Evolutionary conservation across 2,888 invertebrate species (phyloP), one percentile per base, ranked within the genome.

Genomic region (Pristionchus maxplancki): DNA sequence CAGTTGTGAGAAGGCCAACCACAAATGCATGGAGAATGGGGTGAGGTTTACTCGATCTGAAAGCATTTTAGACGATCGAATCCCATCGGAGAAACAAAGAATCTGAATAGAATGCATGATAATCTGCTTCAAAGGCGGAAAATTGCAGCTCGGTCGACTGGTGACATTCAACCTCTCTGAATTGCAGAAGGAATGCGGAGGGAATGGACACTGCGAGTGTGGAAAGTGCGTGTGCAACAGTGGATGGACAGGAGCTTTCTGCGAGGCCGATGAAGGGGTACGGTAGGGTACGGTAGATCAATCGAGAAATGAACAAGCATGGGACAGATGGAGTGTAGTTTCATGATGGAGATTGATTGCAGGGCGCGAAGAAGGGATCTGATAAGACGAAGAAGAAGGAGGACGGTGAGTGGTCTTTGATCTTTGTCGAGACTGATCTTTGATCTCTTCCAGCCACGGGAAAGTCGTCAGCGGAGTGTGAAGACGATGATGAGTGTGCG

Each of bases 201-300:
- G 92, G 82, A 90, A 93, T 64, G 94, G 94, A 40, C 90, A 90
- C 48, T 94, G 94, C 89, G 92, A 93, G 88, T 94, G 94, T 88
- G 93, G 94, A 31, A 91, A 91, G 83, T 94, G 94, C 89, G 90
- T 93, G 37, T 94, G 94, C 89, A 91, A 94, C 71, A 91, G 88
- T 31, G 93, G 93, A 17, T 94, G 89, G 90, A 94, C 92, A 11
- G 94, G 94, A 28, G 92, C 91, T 20, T 92, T 90, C 87, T 94
- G 94, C 88, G 92, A 90, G 24, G 82, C 53, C 24, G 53, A 50
- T 53, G 82, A 83, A 15, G 53, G 44, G 82, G 82, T 83, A 82
- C 34, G 28, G 50, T 82, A 82, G 34, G 24, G 1, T 67, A 67
- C 67, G 4, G 67, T 67, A 67, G 67, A 34, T 34, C 28, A 58